Evolutionary conservation across 1,140 invertebrate species (phyloP).

Genomic region (Calliopsis andreniformis): DNA sequence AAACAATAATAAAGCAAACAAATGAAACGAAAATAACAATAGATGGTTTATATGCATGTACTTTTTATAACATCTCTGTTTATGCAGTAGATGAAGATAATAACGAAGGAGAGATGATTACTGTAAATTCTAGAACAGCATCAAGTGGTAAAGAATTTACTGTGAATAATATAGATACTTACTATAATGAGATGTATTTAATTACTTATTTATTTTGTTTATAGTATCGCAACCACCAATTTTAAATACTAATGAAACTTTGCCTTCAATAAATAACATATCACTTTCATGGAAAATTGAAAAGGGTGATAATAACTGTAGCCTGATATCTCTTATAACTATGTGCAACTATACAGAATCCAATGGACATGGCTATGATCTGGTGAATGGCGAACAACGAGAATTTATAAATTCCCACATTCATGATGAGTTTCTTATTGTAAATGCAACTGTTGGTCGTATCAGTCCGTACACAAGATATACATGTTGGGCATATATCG

Average conservation of each 20-base stretch:
- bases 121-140: conserved; percentile 29
- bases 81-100: conserved; percentile 54
- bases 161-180: not conserved
- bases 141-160: conserved; percentile 41
- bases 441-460: conserved; percentile 43
- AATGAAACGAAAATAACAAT: conserved; percentile 51
- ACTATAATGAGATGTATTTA: not conserved
- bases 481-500: conserved; percentile 53
- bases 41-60: conserved; percentile 60
- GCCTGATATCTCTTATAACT: conserved; percentile 36
- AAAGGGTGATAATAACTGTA: conserved; percentile 63
- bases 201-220: conserved; percentile 9
- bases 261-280: conserved; percentile 12
- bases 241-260: not conserved
- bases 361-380: conserved; percentile 58
- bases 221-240: conserved; percentile 48
- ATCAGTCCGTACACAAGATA: conserved; percentile 70
- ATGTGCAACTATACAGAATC: conserved; percentile 55
- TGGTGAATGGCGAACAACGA: not conserved
- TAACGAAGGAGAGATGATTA: conserved; percentile 19
- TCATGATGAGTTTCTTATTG: conserved; percentile 18
- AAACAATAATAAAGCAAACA: conserved; percentile 17
- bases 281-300: conserved; percentile 62
- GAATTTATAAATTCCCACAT: not conserved
- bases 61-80: conserved; percentile 60